Evolutionary conservation across 2,797 vertebrate species (phyloP), one percentile per base, ranked within the genome.

Genomic region (Capromys pilorides): DNA sequence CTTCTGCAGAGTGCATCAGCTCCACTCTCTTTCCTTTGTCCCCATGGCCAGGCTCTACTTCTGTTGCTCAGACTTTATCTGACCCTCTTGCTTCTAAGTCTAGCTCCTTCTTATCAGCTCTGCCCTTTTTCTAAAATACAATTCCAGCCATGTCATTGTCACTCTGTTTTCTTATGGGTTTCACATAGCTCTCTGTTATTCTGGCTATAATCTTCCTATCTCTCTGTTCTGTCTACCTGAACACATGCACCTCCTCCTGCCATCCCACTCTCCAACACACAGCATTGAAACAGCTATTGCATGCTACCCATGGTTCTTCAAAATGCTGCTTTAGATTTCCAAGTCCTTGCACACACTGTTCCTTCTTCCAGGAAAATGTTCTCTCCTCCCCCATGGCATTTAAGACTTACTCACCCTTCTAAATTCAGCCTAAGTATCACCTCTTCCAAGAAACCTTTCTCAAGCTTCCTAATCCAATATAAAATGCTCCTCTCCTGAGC

Each of bases 391-490:
- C 75, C 67, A 84, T 6, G 0, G 81, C 80, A 87, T 86, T 66
- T 67, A 79, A 94, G 96, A 92, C 88, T 95, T 89, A 92, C 73
- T 97, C 95, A 95, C 91, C 81, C 69, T 94, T 91, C 95, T 94
- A 96, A 95, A 96, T 94, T 94, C 95, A 93, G 91, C 73, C 87
- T 77, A 33, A 87, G 88, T 66, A 61, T 77, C 89, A 94, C 84
- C 84, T 96, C 93, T 97, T 97, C 94, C 95, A 92, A 96, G 96
- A 96, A 96, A 94, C 80, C 82, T 86, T 93, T 80, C 86, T 83
- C 1, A 1, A 78, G 64, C 77, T 82, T 86, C 91, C 91, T 94
- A 91, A 94, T 90, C 83, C 18, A 39, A 81, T 82, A 39, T 0
- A 90, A 80, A 79, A 81, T 28, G 83, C 36, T 78, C 26, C 88